Percentiles rank a stretch among this genome's conserved stretches.
phyloP scores from a whole-genome alignment of 2,113 vertebrate species.

The Hemiscyllium ocellatum region DNA sequence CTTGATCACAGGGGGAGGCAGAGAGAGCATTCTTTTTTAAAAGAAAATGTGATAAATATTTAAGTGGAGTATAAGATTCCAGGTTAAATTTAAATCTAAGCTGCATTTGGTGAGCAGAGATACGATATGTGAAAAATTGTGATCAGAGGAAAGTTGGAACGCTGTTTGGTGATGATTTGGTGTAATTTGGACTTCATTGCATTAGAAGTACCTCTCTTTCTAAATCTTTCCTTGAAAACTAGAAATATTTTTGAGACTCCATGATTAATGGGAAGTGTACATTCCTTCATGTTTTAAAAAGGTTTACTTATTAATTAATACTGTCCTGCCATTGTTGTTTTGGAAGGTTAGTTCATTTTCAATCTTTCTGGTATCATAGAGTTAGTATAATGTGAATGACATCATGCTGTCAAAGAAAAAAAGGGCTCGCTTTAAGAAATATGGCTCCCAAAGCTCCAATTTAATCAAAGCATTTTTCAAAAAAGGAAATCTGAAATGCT shows the following conservation, averaged over 20 bases:
- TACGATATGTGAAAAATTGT: no score
- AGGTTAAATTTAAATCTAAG: no score
- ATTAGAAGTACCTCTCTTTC: not conserved
- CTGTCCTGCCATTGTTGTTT: not conserved
- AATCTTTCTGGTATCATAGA: not conserved
- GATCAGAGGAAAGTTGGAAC: not conserved
- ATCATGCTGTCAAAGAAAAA: not conserved
- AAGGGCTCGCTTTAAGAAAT: not conserved
- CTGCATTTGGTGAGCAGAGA: no score
- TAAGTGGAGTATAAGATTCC: no score
- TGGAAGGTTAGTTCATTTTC: not conserved
- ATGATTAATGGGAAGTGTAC: not conserved
- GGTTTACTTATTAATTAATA: not conserved
- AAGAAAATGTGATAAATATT: no score
- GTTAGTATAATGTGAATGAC: not conserved
- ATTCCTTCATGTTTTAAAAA: no score
- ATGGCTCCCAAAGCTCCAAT: not conserved
- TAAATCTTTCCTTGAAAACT: not conserved
- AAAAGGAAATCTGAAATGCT: slow-evolving; percentile 9
- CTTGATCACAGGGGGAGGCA: no score
- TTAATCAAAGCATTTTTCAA: not conserved
- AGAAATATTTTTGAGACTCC: not conserved
- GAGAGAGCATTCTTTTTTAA: no score
- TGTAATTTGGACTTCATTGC: not conserved
- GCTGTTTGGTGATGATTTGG: not conserved